Percentiles rank a stretch among this genome's conserved stretches.
Evolutionary conservation across 2,113 vertebrate species (phyloP).

Genomic region (Microcebus murinus): DNA sequence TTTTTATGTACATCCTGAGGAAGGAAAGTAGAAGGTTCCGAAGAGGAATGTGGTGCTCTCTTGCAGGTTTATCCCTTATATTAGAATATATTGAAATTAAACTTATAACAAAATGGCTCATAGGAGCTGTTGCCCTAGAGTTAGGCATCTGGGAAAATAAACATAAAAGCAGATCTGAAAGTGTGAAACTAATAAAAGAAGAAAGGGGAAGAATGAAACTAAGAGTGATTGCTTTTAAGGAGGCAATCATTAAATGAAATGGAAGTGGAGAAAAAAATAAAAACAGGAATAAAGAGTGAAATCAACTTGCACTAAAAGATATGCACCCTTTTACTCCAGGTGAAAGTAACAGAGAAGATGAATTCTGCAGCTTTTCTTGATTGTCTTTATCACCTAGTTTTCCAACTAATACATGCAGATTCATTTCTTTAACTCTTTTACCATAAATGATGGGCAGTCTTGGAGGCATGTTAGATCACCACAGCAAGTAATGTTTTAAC

Average conservation of each 20-base stretch:
- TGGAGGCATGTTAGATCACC: not conserved
- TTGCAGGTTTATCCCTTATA: not conserved
- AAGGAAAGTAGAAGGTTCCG: not conserved
- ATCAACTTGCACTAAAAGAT: not conserved
- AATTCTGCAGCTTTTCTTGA: not conserved
- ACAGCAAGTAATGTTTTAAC: not conserved
- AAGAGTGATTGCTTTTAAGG: not conserved
- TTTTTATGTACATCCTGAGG: not conserved
- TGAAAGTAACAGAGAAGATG: not conserved
- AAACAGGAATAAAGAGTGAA: not conserved
- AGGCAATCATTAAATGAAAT: not conserved
- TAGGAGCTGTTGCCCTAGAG: not conserved
- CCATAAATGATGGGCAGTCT: not conserved
- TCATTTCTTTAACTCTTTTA: not conserved
- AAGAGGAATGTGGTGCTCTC: not conserved
- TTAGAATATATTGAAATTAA: conserved; percentile 7
- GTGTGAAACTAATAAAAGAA: not conserved
- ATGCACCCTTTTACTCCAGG: not conserved
- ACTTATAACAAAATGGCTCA: not conserved
- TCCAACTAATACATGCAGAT: not conserved
- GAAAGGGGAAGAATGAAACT: not conserved
- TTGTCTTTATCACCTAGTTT: not conserved
- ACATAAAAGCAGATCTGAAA: not conserved
- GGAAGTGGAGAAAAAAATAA: not conserved
- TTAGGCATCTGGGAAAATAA: not conserved